These are phyloP conservation scores for Nephrotoma flavescens DNA, from an alignment of 2,888 invertebrate genomes.

Conservation along the genomic window DNA sequence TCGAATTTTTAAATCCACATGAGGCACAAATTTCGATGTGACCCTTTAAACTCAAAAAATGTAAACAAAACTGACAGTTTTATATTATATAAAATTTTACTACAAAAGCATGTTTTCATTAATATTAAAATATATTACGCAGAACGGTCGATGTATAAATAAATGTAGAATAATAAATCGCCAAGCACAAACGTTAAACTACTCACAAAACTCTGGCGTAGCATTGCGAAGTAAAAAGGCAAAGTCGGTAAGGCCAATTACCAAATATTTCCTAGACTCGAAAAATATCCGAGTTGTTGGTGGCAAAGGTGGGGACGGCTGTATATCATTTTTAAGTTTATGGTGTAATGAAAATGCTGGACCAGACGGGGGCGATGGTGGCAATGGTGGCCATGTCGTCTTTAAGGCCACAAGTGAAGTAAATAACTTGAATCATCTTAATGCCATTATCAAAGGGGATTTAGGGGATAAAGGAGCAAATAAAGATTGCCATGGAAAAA, in stretches of 20 bases:
- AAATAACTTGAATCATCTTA: constrained; percentile 55
- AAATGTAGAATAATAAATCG: background rate
- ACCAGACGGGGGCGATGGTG: constrained; percentile 94
- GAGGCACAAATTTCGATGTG: too few relatives aligned
- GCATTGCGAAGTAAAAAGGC: constrained; percentile 34
- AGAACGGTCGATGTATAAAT: background rate
- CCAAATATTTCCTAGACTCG: constrained; percentile 56
- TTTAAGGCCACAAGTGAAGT: constrained; percentile 53
- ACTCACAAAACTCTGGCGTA: constrained; percentile 20
- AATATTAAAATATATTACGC: background rate
- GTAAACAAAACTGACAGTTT: too few relatives aligned
- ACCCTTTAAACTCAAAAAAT: too few relatives aligned
- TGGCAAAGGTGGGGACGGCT: constrained; percentile 89
- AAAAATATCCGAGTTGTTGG: constrained; percentile 50
- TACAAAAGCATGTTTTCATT: background rate
- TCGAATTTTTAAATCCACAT: too few relatives aligned
- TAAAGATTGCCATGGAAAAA: constrained; percentile 71
- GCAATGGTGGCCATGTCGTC: constrained; percentile 87
- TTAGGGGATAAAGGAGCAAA: constrained; percentile 58
- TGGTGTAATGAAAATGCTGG: constrained; percentile 81
- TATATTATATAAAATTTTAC: too few relatives aligned
- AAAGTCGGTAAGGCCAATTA: constrained; percentile 31
- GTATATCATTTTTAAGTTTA: constrained; percentile 68
- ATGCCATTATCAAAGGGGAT: constrained; percentile 42
- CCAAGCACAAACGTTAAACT: background rate